Conservation (phyloP, 2,113 vertebrate genomes). For the Cynocephalus volans region DNA sequence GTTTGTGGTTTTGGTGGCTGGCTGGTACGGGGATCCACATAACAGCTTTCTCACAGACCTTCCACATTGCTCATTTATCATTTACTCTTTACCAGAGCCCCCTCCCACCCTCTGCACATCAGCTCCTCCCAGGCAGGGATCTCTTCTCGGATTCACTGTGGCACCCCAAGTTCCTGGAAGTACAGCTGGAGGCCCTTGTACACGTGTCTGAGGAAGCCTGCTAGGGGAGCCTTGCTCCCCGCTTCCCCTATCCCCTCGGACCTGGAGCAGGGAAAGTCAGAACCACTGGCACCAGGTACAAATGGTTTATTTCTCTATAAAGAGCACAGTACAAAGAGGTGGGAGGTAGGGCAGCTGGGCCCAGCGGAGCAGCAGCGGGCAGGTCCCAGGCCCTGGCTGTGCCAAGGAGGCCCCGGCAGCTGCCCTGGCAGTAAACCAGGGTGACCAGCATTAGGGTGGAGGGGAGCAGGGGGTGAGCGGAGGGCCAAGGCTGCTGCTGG, state of each 20-base stretch:
- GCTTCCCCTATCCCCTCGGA: background rate
- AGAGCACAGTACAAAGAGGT: conserved; percentile 76
- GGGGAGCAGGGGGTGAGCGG: background rate
- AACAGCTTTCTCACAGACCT: background rate
- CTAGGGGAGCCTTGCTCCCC: accelerated
- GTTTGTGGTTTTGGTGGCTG: too few species aligned
- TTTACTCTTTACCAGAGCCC: background rate
- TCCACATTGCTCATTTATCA: background rate
- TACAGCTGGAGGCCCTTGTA: accelerated
- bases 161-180: background rate
- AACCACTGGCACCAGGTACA: background rate
- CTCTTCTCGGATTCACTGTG: background rate
- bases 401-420: background rate
- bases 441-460: background rate
- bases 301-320: conserved; percentile 82
- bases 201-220: background rate
- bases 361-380: background rate
- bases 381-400: background rate
- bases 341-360: background rate
- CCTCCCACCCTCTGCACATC: background rate
- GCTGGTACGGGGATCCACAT: too few species aligned
- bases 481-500: conserved; percentile 7
- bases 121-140: background rate
- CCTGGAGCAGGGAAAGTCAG: background rate
- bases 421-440: background rate